phyloP scores from a whole-genome alignment of 1,140 invertebrate species.

The Drosophila pachea region DNA sequence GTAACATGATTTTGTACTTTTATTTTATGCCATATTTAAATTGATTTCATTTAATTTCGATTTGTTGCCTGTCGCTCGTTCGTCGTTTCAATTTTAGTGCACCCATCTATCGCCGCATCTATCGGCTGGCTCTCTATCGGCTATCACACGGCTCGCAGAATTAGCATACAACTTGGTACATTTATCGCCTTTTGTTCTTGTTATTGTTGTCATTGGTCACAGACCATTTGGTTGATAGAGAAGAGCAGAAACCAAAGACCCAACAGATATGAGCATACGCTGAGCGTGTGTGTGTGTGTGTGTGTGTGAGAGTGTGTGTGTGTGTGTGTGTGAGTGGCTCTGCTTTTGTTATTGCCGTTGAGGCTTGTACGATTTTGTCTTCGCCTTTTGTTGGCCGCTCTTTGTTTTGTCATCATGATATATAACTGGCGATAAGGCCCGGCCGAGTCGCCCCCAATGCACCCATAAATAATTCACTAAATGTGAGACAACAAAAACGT shows the following conservation, averaged over 20 bases:
- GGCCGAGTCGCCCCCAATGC: constrained; percentile 27
- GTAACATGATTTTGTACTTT: constrained; percentile 70
- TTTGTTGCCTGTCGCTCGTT: constrained; percentile 28
- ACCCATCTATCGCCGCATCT: constrained; percentile 36
- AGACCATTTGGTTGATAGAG: constrained; percentile 40
- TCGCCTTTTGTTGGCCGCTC: constrained; percentile 33
- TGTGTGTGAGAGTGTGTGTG: constrained; percentile 16
- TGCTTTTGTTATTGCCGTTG: constrained; percentile 31
- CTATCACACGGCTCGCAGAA: constrained; percentile 15
- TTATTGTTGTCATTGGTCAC: constrained; percentile 35
- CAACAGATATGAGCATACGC: not conserved
- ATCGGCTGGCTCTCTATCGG: constrained; percentile 1
- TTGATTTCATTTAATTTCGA: constrained; percentile 62
- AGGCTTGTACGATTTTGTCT: constrained; percentile 61
- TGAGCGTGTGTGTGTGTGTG: constrained; percentile 3
- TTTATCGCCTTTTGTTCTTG: constrained; percentile 31
- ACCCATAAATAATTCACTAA: constrained; percentile 31
- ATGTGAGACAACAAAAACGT: constrained; percentile 6
- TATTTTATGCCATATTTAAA: constrained; percentile 69
- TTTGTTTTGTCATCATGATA: constrained; percentile 57
- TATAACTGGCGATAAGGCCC: constrained; percentile 51
- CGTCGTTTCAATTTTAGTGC: constrained; percentile 41
- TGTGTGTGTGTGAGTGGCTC: constrained; percentile 14
- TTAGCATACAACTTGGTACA: constrained; percentile 45
- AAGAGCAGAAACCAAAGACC: constrained; percentile 11